Percentiles rank a stretch among this genome's conserved stretches.
Evolutionary conservation across 2,888 invertebrate genomes (phyloP).

Genomic region (Aphodius sticticus): DNA sequence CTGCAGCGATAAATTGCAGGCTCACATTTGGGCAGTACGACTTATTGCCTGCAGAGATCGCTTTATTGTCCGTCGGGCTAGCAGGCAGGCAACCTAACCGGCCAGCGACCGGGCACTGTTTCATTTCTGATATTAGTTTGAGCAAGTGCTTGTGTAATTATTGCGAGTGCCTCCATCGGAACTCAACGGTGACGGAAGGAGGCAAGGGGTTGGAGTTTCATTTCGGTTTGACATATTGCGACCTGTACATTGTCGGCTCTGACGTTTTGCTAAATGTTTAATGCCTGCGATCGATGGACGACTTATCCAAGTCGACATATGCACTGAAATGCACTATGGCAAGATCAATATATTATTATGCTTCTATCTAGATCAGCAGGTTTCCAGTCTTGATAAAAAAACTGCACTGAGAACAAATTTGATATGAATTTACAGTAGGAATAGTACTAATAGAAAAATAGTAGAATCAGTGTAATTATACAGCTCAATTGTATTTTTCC

Average conservation of each 20-base stretch:
- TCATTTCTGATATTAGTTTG: conserved; percentile 39
- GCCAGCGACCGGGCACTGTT: conserved; percentile 23
- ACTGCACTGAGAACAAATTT: too few relatives aligned
- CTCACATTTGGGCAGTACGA: conserved; percentile 35
- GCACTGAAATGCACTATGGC: not conserved
- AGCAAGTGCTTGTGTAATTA: conserved; percentile 36
- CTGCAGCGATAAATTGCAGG: conserved; percentile 19
- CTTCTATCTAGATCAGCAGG: too few relatives aligned
- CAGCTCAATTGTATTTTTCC: too few relatives aligned
- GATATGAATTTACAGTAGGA: too few relatives aligned
- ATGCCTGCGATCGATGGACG: not conserved
- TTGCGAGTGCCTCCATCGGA: conserved; percentile 28
- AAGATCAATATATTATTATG: too few relatives aligned
- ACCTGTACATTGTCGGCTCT: not conserved
- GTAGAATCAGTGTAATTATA: too few relatives aligned
- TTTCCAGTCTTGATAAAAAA: too few relatives aligned
- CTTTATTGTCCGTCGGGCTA: conserved; percentile 30
- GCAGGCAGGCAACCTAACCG: not conserved
- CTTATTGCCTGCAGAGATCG: conserved; percentile 36
- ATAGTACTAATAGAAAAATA: too few relatives aligned
- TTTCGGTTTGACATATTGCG: conserved; percentile 36
- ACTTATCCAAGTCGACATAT: not conserved
- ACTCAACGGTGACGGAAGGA: conserved; percentile 13
- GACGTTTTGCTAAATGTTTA: not conserved
- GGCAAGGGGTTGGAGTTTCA: conserved; percentile 30